Base-by-base conservation (phyloP, 2,113 vertebrate species). In the Uria lomvia region DNA sequence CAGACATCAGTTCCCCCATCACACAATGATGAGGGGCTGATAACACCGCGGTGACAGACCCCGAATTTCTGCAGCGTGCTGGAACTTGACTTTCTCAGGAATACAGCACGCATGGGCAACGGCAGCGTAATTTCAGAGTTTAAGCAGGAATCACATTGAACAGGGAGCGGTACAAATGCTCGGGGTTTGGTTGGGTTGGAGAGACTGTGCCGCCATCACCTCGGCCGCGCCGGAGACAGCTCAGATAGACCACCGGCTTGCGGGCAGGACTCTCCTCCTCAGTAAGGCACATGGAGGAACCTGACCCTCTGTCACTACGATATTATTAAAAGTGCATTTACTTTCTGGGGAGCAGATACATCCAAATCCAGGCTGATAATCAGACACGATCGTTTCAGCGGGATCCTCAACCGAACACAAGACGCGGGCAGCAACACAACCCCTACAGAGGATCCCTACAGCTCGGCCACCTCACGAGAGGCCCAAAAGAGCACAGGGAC, bases 301-400 rank as follows among this genome's bases (percentile, higher is more conserved):
- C 11, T 2, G 2, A 13, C 30, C 27, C 16, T 55, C 29, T 15
- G 29, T 27, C 36, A 22, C 30, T 63, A 15, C 3, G 16, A n/a
- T 23, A 21, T 10, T 53, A 47, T 12, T 71, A 42, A 55, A 36
- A 56, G 21, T 9, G 14, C 5, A 11, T 40, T 53, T 53, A 11
- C 18, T 40, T 59, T 43, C 34, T 21, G 66, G 15, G 27, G 34
- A 78, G 72, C 5, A 47, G 59, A 77, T 4, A 23, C 20, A 45
- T 24, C 40, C 29, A 14, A 53, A 72, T 21, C 15, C 30, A 56
- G 21, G 53, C 12, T 52, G 73, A 62, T 17, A 42, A 56, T 6
- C 22, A n/a, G 17, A 79, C 29, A 1, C 0, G 27, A 23, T 20
- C 4, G 2, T n/a, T 36, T 32, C 58, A 20, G 22, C 6, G 24